Evolutionary conservation across 2,113 vertebrate genomes (phyloP).

Genomic region (Osmerus eperlanus): DNA sequence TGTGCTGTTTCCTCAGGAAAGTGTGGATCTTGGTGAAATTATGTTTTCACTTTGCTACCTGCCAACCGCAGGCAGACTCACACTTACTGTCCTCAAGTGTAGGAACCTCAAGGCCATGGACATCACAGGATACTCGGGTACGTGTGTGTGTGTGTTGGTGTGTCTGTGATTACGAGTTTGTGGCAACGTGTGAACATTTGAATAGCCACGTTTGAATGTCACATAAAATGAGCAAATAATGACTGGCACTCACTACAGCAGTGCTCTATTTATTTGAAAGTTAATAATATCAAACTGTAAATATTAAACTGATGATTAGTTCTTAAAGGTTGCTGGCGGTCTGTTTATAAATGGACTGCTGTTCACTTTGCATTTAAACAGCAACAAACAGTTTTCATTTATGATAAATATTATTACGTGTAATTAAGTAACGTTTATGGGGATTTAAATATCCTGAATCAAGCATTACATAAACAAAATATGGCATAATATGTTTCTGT

Average conservation of each 20-base stretch:
- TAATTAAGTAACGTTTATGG: constrained; percentile 40
- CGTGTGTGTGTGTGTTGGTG: neutral
- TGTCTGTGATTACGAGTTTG: neutral
- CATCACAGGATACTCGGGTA: constrained; percentile 98
- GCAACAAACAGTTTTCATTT: constrained; percentile 22
- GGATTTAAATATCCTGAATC: constrained; percentile 32
- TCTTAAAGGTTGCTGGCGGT: constrained; percentile 13
- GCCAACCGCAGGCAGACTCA: constrained; percentile 95
- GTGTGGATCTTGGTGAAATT: constrained; percentile 97
- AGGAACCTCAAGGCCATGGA: constrained; percentile 99
- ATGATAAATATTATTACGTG: constrained; percentile 18
- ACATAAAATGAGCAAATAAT: constrained; percentile 31
- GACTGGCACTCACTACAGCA: neutral
- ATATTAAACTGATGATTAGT: constrained; percentile 38
- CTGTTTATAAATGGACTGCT: constrained; percentile 31
- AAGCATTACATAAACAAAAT: constrained; percentile 24
- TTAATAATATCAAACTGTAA: constrained; percentile 43
- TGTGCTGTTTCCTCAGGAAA: constrained; percentile 80
- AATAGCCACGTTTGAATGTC: constrained; percentile 28
- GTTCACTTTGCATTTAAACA: constrained; percentile 26
- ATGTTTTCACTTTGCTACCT: constrained; percentile 99
- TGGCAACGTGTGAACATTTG: neutral
- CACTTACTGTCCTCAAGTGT: constrained; percentile 96
- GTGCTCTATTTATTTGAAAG: constrained; percentile 34
- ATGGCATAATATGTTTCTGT: constrained; percentile 15